Evolutionary conservation across 2,797 vertebrate species (phyloP), one percentile per base, ranked within the genome.

Genomic region (Syndactyla subalaris): DNA sequence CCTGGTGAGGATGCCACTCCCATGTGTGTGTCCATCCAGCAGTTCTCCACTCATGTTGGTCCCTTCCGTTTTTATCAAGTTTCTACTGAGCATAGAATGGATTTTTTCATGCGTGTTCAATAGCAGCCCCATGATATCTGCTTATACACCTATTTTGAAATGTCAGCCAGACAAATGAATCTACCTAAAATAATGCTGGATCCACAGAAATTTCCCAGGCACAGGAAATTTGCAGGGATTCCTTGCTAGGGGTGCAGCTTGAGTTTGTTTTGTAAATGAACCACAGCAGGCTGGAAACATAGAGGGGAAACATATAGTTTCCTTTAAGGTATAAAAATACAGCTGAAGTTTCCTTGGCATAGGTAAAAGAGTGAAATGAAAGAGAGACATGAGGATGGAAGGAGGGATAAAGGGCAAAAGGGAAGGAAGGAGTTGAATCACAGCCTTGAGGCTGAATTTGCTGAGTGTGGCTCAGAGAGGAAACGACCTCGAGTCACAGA

Each of bases 141-240:
- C 81, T 94, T 73, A 63, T 51, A 62, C 29, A 52, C 55, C 71
- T 79, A 9, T 73, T 88, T 71, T 76, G 34, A 89, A 82, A 70
- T 48, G 80, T 77, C 92, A 95, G 58, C 71, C 86, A 84, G 80
- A 32, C 55, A 79, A 96, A 87, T 14, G 6, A 82, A 76, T 57
- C 55, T 61, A 4, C 9, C 52, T 49, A 29, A 74, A 89, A 78
- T 45, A 76, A 66, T 58, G 65, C 39, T 83, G 72, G 68, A 71
- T 45, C 27, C 38, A 91, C 57, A 93, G 65, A 76, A 91, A 77
- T 46, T 73, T 54, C 84, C 57, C 52, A 22, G 32, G 17, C 34
- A 7, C 6, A 26, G 52, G 80, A 73, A 70, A 85, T 29, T 20
- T 32, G n/a, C 27, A 36, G 21, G 5, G n/a, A 4, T 62, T 81